Evolutionary conservation across 2,888 invertebrate genomes (phyloP).

Genomic region (Apantesis nais): DNA sequence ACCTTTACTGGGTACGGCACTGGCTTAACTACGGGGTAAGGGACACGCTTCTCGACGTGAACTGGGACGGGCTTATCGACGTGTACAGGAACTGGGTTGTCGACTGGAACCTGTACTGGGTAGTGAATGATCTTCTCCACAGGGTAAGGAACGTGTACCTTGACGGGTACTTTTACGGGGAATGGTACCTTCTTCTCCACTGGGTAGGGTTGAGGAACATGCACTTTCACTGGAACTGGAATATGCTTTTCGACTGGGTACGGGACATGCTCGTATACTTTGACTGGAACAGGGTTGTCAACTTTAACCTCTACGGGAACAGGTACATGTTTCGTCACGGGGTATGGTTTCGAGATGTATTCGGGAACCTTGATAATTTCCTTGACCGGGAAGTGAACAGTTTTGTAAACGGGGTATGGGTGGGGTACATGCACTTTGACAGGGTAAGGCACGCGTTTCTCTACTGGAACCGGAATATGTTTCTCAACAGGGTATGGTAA

Average conservation of each 20-base stretch:
- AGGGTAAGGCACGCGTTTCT: conserved; percentile 87
- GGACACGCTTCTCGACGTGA: conserved; percentile 90
- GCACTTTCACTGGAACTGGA: conserved; percentile 89
- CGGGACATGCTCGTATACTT: conserved; percentile 86
- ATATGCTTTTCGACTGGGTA: conserved; percentile 90
- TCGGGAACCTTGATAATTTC: conserved; percentile 88
- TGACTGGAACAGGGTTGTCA: conserved; percentile 88
- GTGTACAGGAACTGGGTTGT: conserved; percentile 89
- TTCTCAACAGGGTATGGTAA: conserved; percentile 91
- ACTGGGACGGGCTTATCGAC: conserved; percentile 89
- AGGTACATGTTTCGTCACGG: conserved; percentile 88
- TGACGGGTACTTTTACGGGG: conserved; percentile 89
- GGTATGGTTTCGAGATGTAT: conserved; percentile 88
- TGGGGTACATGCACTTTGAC: conserved; percentile 89
- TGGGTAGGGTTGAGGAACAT: conserved; percentile 89
- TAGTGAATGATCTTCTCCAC: conserved; percentile 90
- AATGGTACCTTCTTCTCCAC: conserved; percentile 89
- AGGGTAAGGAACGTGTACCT: conserved; percentile 90
- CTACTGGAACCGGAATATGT: conserved; percentile 88
- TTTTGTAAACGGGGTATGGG: conserved; percentile 89
- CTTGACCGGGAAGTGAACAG: conserved; percentile 88
- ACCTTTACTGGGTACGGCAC: conserved; percentile 90
- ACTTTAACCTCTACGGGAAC: conserved; percentile 89
- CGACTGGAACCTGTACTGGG: conserved; percentile 89
- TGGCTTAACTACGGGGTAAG: conserved; percentile 90